phyloP scores from a whole-genome alignment of 2,113 vertebrate genomes.

The Hylia prasina region DNA sequence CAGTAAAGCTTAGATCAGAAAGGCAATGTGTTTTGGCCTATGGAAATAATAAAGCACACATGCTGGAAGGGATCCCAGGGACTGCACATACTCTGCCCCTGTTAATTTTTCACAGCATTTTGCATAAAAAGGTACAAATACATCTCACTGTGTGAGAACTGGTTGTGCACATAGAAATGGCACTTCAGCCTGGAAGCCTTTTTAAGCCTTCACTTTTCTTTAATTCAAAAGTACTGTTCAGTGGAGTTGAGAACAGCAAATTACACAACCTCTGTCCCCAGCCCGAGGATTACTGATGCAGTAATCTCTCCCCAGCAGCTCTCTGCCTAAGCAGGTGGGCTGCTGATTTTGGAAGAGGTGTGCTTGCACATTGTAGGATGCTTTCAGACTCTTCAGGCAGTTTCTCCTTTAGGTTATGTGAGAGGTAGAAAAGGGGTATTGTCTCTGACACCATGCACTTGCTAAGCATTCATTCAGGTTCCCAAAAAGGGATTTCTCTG shows the following conservation, averaged over 20 bases:
- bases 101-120: constrained; percentile 27
- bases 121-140: background rate
- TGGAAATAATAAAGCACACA: background rate
- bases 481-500: background rate
- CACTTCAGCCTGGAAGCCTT: constrained; percentile 35
- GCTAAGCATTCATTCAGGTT: background rate
- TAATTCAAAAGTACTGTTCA: background rate
- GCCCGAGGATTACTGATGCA: background rate
- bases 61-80: constrained; percentile 6
- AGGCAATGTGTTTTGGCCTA: constrained; percentile 13
- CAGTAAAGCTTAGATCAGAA: background rate
- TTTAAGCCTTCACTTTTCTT: constrained; percentile 18
- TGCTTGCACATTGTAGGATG: background rate
- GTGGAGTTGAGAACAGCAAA: background rate
- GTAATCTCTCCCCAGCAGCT: rapidly evolving
- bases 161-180: background rate
- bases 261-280: background rate
- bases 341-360: background rate
- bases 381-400: background rate
- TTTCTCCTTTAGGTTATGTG: background rate
- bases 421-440: background rate
- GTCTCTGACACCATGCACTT: rapidly evolving
- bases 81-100: background rate
- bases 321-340: rapidly evolving
- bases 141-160: background rate